Base-by-base conservation (phyloP, 2,113 vertebrate species). In the Nematolebias whitei region DNA sequence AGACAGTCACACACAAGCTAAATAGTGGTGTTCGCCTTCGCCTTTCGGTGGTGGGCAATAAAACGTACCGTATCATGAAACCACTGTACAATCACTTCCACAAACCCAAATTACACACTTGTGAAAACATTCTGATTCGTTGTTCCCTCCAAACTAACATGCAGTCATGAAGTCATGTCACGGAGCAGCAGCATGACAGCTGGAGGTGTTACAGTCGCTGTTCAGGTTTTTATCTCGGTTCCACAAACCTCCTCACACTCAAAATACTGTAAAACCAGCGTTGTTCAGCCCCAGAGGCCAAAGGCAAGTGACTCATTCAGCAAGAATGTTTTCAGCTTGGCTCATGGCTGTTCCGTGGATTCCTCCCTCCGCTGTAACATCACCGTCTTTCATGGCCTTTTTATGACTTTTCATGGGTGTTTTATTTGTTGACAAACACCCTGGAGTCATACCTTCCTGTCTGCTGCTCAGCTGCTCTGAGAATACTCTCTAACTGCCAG, bases 321-420 rank as follows among this genome's bases (percentile, higher is more conserved):
- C 63, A 90, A 43, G 80, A 88, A 87, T 83, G 71, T 64, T 76
- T 78, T 74, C 58, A 69, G n/a, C 62, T 74, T 69, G 76, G 61
- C 74, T 74, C 5, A 19, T 8, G 12, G 70, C 56, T 51, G 39
- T 55, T 32, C 32, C 57, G 35, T 3, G 0, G 64, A 69, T 72
- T 77, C 59, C 71, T 35, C 22, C 47, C 20, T 83, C 61, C 9
- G 18, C 55, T 74, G 79, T 62, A 66, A 70, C 63, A 69, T 77
- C 44, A 60, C 57, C 44, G n/a, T 55, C 61, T 58, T 63, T 54
- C 40, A 26, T 20, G 56, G 23, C 14, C 62, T 54, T 69, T 53
- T 16, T n/a, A n/a, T n/a, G n/a, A n/a, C n/a, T n/a, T n/a, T n/a
- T n/a, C n/a, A n/a, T n/a, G 76, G 26, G 48, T 61, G 43, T 66